phyloP scores from a whole-genome alignment of 1,140 invertebrate genomes.

The Mycetomoellerius zeteki region DNA sequence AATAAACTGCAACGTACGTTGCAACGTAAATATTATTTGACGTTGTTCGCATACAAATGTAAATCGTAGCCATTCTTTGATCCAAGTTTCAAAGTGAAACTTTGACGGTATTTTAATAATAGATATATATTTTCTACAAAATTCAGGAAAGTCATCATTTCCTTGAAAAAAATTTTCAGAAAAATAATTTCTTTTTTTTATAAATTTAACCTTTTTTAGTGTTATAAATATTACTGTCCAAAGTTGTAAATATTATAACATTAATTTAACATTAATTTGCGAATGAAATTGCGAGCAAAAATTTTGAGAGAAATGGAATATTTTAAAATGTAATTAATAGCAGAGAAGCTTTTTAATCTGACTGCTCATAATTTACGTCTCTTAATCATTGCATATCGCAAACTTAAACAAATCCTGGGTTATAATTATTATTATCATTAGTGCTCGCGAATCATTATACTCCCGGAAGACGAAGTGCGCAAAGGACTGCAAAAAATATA shows the following conservation, averaged over 20 bases:
- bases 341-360: not conserved
- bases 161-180: not conserved
- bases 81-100: not conserved
- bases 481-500: slow-evolving; percentile 32
- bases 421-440: slow-evolving; percentile 27
- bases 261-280: not conserved
- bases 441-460: slow-evolving; percentile 15
- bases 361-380: not conserved
- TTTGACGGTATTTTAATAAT: not conserved
- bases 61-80: not conserved
- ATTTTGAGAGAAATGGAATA: not conserved
- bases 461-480: slow-evolving; percentile 36
- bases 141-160: not conserved
- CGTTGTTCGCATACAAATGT: slow-evolving; percentile 2
- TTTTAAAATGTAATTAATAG: not conserved
- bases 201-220: not conserved
- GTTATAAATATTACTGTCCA: slow-evolving; percentile 3
- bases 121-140: not conserved
- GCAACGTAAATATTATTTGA: slow-evolving; percentile 2
- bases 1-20: not conserved
- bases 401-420: not conserved
- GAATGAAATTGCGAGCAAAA: not conserved
- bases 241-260: not conserved
- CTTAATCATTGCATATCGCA: not conserved
- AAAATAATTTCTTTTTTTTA: not conserved